Evolutionary conservation across 2,113 vertebrate species (phyloP).

Genomic region (Sebastes fasciatus): DNA sequence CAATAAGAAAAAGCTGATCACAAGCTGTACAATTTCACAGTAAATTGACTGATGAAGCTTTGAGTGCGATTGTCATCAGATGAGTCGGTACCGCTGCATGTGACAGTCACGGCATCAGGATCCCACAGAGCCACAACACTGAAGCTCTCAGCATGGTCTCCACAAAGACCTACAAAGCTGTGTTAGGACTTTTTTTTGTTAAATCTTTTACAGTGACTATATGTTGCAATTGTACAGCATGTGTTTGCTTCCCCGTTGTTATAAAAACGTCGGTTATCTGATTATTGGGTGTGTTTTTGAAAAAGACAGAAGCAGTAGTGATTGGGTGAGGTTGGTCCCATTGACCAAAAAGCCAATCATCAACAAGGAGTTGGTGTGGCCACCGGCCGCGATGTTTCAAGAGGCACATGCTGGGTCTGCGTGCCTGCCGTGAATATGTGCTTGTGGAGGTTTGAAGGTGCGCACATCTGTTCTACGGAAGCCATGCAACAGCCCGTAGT

Average conservation of each 20-base stretch:
- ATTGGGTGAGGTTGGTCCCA: not conserved
- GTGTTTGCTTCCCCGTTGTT: not conserved
- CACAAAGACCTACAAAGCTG: not conserved
- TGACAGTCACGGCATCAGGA: not conserved
- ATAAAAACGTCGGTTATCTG: not conserved
- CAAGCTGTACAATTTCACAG: not conserved
- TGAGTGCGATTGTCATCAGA: not conserved
- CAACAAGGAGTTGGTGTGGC: not conserved
- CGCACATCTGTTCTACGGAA: no score
- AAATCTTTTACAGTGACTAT: not conserved
- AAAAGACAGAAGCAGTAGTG: not conserved
- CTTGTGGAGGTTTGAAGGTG: no score
- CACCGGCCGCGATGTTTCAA: not conserved
- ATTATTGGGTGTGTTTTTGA: not conserved
- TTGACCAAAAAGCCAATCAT: not conserved
- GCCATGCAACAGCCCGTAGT: no score
- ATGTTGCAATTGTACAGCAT: no score
- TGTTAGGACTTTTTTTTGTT: no score
- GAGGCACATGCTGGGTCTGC: no score
- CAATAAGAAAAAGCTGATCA: not conserved
- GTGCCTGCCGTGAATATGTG: no score
- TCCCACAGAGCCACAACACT: not conserved
- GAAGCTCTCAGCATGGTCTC: not conserved
- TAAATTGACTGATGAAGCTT: not conserved
- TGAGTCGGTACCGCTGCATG: not conserved